Evolutionary conservation across 1,140 invertebrate species (phyloP).

Genomic region (Cydia pomonella): DNA sequence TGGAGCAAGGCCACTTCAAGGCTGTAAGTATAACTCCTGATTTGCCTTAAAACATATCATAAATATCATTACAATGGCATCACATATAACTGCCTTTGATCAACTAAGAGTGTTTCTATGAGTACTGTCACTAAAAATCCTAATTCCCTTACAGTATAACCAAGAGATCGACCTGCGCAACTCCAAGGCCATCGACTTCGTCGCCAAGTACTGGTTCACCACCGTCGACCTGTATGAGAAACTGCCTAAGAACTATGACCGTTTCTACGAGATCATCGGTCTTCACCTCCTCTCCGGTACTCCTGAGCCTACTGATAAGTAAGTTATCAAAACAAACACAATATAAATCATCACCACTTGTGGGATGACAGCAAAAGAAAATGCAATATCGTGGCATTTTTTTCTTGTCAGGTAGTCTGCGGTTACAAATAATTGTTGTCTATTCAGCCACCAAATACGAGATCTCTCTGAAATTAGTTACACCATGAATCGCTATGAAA

Average conservation of each 20-base stretch:
- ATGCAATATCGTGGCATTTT: too few species aligned
- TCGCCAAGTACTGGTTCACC: constrained; percentile 86
- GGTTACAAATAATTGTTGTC: too few species aligned
- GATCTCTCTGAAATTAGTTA: too few species aligned
- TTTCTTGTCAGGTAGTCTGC: too few species aligned
- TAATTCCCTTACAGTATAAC: constrained; percentile 53
- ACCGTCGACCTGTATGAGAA: constrained; percentile 84
- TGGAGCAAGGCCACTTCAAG: constrained; percentile 64
- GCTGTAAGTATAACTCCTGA: constrained; percentile 52
- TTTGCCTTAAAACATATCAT: background rate
- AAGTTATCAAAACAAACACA: constrained; percentile 36
- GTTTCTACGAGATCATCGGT: constrained; percentile 79
- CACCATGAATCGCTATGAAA: too few species aligned
- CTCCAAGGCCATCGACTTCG: constrained; percentile 81
- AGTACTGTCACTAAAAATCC: background rate
- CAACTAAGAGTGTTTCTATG: constrained; percentile 45
- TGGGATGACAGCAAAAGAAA: too few species aligned
- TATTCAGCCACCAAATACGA: too few species aligned
- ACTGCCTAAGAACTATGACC: constrained; percentile 80
- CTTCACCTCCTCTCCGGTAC: constrained; percentile 74
- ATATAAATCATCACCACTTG: background rate
- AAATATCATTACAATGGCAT: too few species aligned
- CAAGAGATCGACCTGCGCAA: constrained; percentile 76
- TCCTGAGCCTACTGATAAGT: constrained; percentile 57
- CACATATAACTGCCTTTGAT: too few species aligned